A percentile compares a stretch with the other conserved stretches of the same genome.
phyloP scores from a whole-genome alignment of 2,113 vertebrate genomes.

The Sinocyclocheilus grahami region DNA sequence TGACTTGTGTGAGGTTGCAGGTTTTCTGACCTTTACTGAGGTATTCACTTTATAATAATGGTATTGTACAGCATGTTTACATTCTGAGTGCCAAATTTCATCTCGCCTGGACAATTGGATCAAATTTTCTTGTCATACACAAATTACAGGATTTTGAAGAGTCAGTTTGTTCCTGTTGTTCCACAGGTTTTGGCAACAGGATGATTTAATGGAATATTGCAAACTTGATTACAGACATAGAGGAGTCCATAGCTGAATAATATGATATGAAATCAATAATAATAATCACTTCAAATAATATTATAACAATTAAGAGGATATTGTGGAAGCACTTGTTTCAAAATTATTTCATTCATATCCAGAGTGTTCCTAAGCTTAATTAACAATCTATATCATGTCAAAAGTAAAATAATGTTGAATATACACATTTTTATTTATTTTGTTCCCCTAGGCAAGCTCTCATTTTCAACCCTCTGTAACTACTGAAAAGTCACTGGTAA shows the following conservation, averaged over 20 bases:
- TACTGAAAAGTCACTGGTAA: slow-evolving; percentile 74
- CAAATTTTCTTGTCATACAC: slow-evolving; percentile 6
- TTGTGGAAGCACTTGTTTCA: background rate
- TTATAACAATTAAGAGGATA: background rate
- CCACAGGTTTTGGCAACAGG: background rate
- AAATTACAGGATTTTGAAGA: background rate
- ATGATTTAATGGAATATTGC: background rate
- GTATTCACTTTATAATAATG: background rate
- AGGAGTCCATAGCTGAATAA: background rate
- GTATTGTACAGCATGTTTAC: background rate
- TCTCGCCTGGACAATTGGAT: background rate
- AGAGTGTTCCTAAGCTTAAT: background rate
- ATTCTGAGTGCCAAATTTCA: background rate
- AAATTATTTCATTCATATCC: background rate
- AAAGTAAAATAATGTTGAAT: background rate
- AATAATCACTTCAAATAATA: background rate
- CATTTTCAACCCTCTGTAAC: slow-evolving; percentile 63
- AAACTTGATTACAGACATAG: background rate
- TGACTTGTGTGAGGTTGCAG: background rate
- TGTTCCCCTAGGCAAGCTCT: slow-evolving; percentile 78
- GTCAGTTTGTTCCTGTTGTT: background rate
- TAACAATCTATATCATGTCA: background rate
- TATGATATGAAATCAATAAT: background rate
- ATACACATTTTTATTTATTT: background rate
- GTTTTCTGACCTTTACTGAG: background rate